Conservation (phyloP, 2,888 invertebrate genomes). For the Mythimna ferrago region DNA sequence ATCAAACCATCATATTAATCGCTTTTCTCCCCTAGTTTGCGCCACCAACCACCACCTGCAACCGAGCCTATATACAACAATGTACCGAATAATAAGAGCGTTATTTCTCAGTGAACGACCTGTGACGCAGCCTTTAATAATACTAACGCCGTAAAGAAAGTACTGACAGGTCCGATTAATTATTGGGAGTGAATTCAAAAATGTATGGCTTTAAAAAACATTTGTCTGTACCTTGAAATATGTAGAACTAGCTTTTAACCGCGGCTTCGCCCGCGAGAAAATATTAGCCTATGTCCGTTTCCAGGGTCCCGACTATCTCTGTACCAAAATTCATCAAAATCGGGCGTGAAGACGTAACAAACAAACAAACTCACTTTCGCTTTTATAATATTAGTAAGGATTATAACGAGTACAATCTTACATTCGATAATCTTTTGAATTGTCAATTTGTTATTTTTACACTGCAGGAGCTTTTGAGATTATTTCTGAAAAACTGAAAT, state of each 20-base stretch:
- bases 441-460: no score
- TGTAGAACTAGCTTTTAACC: no score
- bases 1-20: neutral
- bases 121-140: constrained; percentile 49
- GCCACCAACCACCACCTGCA: constrained; percentile 43
- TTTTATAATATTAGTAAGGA: no score
- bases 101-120: constrained; percentile 59
- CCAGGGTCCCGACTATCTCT: no score
- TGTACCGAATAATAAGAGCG: constrained; percentile 51
- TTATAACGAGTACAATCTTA: no score
- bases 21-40: constrained; percentile 5
- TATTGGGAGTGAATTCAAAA: constrained; percentile 2
- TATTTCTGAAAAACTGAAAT: no score
- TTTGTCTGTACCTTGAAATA: neutral
- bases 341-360: no score
- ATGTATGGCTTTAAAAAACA: neutral
- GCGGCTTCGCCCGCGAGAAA: no score
- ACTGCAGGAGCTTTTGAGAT: no score
- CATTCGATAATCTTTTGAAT: neutral
- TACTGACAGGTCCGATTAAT: constrained; percentile 8
- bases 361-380: no score
- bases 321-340: no score
- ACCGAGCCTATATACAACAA: constrained; percentile 15
- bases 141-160: constrained; percentile 35
- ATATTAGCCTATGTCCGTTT: no score